Percentiles rank a stretch among this genome's conserved stretches.
phyloP scores from a whole-genome alignment of 1,140 invertebrate genomes.

The Pseudobourletiella spinata region DNA sequence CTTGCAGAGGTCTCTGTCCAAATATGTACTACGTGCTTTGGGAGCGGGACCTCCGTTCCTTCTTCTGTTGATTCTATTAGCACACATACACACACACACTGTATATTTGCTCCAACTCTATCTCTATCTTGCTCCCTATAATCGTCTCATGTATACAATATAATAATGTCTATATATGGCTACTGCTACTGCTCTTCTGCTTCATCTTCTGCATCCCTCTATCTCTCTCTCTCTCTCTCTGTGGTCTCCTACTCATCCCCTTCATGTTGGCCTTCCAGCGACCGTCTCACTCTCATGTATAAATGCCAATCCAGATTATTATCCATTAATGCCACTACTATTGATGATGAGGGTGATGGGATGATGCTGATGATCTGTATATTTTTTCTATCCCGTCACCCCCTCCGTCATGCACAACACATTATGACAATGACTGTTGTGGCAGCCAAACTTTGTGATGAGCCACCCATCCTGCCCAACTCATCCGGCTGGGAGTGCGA shows the following conservation, averaged over 20 bases:
- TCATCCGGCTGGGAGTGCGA: conserved; percentile 51
- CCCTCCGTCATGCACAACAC: too few relatives aligned
- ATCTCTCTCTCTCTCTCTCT: background rate
- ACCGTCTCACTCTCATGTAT: background rate
- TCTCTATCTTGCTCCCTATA: too few relatives aligned
- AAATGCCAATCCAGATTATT: background rate
- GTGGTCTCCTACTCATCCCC: too few relatives aligned
- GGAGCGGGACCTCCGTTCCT: background rate
- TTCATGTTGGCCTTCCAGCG: too few relatives aligned
- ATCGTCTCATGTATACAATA: too few relatives aligned
- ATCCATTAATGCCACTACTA: too few relatives aligned
- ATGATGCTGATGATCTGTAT: background rate
- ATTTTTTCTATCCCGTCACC: background rate
- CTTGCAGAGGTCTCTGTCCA: conserved; percentile 45
- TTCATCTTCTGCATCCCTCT: background rate
- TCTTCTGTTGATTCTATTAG: background rate
- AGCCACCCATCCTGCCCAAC: conserved; percentile 36
- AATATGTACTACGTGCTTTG: background rate
- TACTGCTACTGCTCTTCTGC: background rate
- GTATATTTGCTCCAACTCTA: background rate
- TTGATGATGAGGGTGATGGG: too few relatives aligned
- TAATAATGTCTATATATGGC: too few relatives aligned
- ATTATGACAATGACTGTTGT: too few relatives aligned
- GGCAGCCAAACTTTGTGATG: conserved; percentile 27
- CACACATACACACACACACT: background rate